Base-by-base conservation (phyloP, 1,140 invertebrate genomes). In the Penaeus vannamei region DNA sequence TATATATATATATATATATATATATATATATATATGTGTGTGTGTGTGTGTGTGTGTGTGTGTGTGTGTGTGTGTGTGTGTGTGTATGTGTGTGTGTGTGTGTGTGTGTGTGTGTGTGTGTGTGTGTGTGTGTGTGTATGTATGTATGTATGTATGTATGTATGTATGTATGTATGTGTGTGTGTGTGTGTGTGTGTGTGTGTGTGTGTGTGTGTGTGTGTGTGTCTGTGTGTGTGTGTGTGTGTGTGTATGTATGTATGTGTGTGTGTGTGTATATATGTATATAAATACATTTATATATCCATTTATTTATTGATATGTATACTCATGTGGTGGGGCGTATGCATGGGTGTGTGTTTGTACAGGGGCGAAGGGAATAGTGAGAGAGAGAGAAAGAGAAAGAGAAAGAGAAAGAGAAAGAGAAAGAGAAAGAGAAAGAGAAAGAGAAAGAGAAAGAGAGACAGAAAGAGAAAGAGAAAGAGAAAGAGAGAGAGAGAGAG, bases 351-450 rank as follows among this genome's bases (percentile, higher is more conserved):
- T 42, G 36, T 42, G 36, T 42, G 36, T 42, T 4, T 42, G 0
- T 42, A 42, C 36, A 42, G 36, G 36, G 8, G 36, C 36, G 36
- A 5, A 42, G 36, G 36, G 36, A 42, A 42, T 42, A 72, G 69
- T n/a, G n/a, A 72, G 69, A 72, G n/a, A 72, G n/a, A 72, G 69
- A 72, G 69, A 72, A 19, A 72, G 69, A 72, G 69, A 72, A 19
- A 72, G 69, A 72, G 69, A 72, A 19, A 72, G n/a, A 72, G 69
- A 72, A 7, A n/a, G 69, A 14, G 20, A 72, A 29, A 76, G 29
- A n/a, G 29, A 32, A 12, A 29, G 26, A 20, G 72, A 36, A 3
- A 76, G 29, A 19, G 22, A 29, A 12, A 76, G 72, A 8, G 22
- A 26, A 36, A 14, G 7, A 59, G n/a, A 29, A 4, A 29, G 81